phyloP scores from a whole-genome alignment of 1,140 invertebrate species.

The Kradibia gibbosae region DNA sequence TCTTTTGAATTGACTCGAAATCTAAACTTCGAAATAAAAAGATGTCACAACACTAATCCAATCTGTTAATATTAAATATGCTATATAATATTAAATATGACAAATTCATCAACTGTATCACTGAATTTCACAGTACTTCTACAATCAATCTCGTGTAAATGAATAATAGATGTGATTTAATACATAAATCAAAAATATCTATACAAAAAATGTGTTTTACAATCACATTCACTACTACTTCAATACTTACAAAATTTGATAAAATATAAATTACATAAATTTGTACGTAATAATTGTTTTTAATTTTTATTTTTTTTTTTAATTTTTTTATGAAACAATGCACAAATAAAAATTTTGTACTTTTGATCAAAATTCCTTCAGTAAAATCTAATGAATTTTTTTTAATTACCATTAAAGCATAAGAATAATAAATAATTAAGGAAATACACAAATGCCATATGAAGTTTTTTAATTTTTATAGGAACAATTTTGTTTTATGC shows the following conservation, averaged over 20 bases:
- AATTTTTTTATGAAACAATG: too few species aligned
- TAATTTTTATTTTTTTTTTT: too few species aligned
- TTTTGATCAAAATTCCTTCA: too few species aligned
- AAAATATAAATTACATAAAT: neutral
- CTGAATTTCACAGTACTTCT: constrained; percentile 41
- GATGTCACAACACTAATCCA: neutral
- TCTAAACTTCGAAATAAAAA: constrained; percentile 4
- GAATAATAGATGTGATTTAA: constrained; percentile 19
- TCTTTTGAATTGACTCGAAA: constrained; percentile 50
- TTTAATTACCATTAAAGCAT: too few species aligned
- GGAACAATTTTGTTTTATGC: too few species aligned
- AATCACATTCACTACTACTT: constrained; percentile 1
- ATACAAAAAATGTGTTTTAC: constrained; percentile 12
- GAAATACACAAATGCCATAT: too few species aligned
- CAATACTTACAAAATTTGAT: neutral
- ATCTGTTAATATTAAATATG: neutral
- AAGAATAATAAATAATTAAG: too few species aligned
- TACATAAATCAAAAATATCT: neutral
- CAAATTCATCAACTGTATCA: constrained; percentile 24
- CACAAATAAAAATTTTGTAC: too few species aligned
- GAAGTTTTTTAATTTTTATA: too few species aligned
- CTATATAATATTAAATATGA: constrained; percentile 27
- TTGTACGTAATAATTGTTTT: neutral
- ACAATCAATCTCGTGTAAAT: neutral
- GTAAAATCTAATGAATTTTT: too few species aligned